These are phyloP conservation scores for Apamea monoglypha DNA, from an alignment of 2,888 invertebrate species.

Conservation along the genomic window DNA sequence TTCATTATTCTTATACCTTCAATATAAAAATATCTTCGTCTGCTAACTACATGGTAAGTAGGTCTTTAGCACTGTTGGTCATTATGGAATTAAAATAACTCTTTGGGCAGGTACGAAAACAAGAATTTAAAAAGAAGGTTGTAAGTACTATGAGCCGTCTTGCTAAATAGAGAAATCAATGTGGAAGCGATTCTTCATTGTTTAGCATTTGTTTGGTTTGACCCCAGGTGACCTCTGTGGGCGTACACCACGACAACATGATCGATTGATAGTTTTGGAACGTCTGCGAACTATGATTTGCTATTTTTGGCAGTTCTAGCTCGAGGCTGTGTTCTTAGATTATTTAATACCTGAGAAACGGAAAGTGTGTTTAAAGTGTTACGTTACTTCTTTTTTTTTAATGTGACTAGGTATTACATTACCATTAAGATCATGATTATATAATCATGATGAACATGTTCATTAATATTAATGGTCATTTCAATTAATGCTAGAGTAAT, in stretches of 20 bases:
- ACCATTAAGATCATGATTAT: neutral
- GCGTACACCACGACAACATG: slow-evolving; percentile 3
- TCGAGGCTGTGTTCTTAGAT: slow-evolving; percentile 26
- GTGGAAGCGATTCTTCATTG: slow-evolving; percentile 44
- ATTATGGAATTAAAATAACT: neutral
- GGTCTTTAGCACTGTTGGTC: neutral
- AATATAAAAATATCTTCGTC: neutral
- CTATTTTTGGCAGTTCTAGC: slow-evolving; percentile 11
- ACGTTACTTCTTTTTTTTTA: neutral
- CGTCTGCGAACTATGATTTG: slow-evolving; percentile 1
- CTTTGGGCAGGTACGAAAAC: neutral
- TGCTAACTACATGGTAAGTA: neutral
- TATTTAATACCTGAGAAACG: slow-evolving; percentile 1
- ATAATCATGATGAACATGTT: neutral
- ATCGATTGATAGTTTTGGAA: slow-evolving; percentile 36
- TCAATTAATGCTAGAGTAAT: neutral
- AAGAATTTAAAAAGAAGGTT: slow-evolving; percentile 1
- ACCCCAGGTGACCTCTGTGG: slow-evolving; percentile 37
- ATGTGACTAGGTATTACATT: neutral
- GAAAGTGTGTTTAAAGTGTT: slow-evolving; percentile 15
- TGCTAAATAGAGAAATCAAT: slow-evolving; percentile 57
- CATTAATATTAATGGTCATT: neutral
- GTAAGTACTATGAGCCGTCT: slow-evolving; percentile 7
- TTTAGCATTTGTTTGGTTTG: slow-evolving; percentile 17
- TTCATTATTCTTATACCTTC: no score